phyloP scores from a whole-genome alignment of 2,888 invertebrate genomes.

The Pterobdella sp. region DNA sequence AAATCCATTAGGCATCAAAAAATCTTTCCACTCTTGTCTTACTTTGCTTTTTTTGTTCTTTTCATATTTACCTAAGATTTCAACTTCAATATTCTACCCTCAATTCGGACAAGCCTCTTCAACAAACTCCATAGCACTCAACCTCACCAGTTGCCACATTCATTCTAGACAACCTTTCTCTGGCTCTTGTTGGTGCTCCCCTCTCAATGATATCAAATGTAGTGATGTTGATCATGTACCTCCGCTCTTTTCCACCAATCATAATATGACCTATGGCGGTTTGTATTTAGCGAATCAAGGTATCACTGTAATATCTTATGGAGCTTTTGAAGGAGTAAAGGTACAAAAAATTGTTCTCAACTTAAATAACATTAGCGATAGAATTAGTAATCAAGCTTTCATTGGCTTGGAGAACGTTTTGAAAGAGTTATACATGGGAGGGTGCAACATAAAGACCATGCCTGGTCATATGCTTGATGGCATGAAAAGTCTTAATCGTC shows the following conservation, averaged over 20 bases:
- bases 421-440: constrained; percentile 36
- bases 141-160: background rate
- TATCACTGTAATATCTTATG: constrained; percentile 30
- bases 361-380: constrained; percentile 34
- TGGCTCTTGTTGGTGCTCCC: constrained; percentile 27
- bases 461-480: constrained; percentile 31
- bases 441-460: constrained; percentile 31
- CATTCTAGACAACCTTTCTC: background rate
- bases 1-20: too few species aligned
- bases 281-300: constrained; percentile 33
- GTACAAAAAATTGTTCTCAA: constrained; percentile 35
- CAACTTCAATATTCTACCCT: background rate
- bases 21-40: too few species aligned
- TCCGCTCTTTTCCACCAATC: background rate
- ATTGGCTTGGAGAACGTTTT: constrained; percentile 33
- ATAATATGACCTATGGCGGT: constrained; percentile 24
- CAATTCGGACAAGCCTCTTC: background rate
- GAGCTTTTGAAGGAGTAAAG: constrained; percentile 32
- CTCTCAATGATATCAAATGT: constrained; percentile 28
- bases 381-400: constrained; percentile 31
- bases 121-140: background rate
- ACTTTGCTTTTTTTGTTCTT: background rate
- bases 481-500: constrained; percentile 27
- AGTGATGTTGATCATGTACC: constrained; percentile 19
- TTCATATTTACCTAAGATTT: background rate